These are phyloP conservation scores for Meloidogyne exigua DNA, from an alignment of 1,140 invertebrate genomes.

Conservation along the genomic window DNA sequence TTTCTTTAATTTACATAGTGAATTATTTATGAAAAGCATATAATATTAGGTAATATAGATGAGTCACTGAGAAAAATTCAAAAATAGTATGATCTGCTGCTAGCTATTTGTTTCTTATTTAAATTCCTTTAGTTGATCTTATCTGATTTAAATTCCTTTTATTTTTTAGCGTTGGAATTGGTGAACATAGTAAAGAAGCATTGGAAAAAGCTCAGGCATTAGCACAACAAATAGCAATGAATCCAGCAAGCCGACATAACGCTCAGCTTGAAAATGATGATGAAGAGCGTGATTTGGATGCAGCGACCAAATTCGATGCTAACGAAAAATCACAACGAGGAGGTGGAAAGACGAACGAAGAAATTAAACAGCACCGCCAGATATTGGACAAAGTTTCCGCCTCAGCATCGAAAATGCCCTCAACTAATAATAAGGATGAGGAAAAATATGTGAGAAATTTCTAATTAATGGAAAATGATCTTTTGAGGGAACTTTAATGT, in stretches of 20 bases:
- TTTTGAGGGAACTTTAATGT: neutral
- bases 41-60: too few species aligned
- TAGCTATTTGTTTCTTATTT: too few species aligned
- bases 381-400: neutral
- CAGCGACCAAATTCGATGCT: constrained; percentile 4
- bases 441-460: neutral
- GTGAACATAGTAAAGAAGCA: neutral
- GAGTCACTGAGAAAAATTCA: too few species aligned
- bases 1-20: too few species aligned
- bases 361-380: neutral
- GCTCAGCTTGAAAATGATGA: constrained; percentile 26
- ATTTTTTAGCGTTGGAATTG: neutral
- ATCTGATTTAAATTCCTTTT: neutral
- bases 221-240: neutral
- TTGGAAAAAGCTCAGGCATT: neutral
- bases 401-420: neutral
- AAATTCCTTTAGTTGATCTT: too few species aligned
- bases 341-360: neutral
- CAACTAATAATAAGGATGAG: neutral
- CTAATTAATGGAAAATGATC: neutral
- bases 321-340: constrained; percentile 1
- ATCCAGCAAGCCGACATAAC: constrained; percentile 10
- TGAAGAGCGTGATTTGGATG: constrained; percentile 24
- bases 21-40: too few species aligned
- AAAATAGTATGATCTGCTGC: too few species aligned